phyloP scores from a whole-genome alignment of 2,113 vertebrate genomes.

The Serilophus lunatus region DNA sequence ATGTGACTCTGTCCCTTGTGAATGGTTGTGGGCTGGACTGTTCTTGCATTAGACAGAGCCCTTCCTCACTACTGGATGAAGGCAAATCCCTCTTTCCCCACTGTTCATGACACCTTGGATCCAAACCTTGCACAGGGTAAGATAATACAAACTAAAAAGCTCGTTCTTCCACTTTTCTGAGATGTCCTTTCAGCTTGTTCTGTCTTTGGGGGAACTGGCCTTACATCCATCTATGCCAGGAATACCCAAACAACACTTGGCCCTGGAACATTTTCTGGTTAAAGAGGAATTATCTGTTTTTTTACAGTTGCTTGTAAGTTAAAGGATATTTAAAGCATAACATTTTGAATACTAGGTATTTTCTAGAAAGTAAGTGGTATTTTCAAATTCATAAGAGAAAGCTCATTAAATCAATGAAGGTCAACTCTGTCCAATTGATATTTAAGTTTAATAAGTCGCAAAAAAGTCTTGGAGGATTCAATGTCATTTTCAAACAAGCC shows the following conservation, averaged over 20 bases:
- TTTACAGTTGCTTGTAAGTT: neutral
- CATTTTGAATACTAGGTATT: neutral
- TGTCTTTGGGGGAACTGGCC: neutral
- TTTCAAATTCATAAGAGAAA: neutral
- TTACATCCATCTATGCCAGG: neutral
- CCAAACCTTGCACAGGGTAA: neutral
- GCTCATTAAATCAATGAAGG: slow-evolving; percentile 29
- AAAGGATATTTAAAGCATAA: neutral
- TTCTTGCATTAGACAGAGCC: neutral
- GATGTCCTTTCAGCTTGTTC: neutral
- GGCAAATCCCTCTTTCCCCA: neutral
- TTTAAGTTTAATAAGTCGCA: neutral
- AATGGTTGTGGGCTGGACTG: neutral
- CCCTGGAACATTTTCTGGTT: neutral
- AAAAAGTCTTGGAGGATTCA: slow-evolving; percentile 3
- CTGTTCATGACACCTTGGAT: neutral
- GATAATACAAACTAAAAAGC: neutral
- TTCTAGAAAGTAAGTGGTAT: neutral
- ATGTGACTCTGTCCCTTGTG: neutral
- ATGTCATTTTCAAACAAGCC: neutral
- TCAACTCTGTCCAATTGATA: neutral
- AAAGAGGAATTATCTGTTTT: neutral
- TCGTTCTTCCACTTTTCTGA: neutral
- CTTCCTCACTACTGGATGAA: neutral
- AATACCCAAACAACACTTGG: neutral